phyloP scores from a whole-genome alignment of 1,140 invertebrate genomes.

The Idris sp. region DNA sequence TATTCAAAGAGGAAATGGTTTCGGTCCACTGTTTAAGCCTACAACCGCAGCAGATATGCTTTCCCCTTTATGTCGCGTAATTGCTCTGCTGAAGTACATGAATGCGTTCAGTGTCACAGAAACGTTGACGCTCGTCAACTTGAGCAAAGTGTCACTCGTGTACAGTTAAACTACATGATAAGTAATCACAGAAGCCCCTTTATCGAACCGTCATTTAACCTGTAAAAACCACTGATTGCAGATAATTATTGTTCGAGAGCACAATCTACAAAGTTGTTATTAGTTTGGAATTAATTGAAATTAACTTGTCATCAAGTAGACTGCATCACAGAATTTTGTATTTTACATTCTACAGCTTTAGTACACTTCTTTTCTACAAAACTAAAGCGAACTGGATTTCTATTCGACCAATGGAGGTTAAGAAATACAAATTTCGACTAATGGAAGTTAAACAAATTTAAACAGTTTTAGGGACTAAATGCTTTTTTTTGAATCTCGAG shows the following conservation, averaged over 20 bases:
- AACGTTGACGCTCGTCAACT: slow-evolving; percentile 38
- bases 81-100: slow-evolving; percentile 44
- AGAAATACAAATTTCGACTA: too few relatives aligned
- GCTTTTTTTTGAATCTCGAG: too few relatives aligned
- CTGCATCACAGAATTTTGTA: too few relatives aligned
- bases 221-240: slow-evolving; percentile 4
- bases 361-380: too few relatives aligned
- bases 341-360: too few relatives aligned
- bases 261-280: too few relatives aligned
- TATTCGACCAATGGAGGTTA: too few relatives aligned
- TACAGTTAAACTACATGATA: slow-evolving; percentile 34
- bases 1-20: slow-evolving; percentile 50
- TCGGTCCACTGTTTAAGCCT: slow-evolving; percentile 48
- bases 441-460: too few relatives aligned
- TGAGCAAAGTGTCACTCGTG: slow-evolving; percentile 32
- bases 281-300: neutral
- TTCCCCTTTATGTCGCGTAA: slow-evolving; percentile 52
- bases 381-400: too few relatives aligned
- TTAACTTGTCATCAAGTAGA: too few relatives aligned
- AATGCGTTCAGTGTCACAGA: slow-evolving; percentile 38
- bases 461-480: too few relatives aligned
- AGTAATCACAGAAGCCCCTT: slow-evolving; percentile 32
- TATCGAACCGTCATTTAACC: slow-evolving; percentile 20
- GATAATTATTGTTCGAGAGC: neutral
- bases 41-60: slow-evolving; percentile 56